phyloP scores from a whole-genome alignment of 2,888 invertebrate genomes.

The Sesia bembeciformis region DNA sequence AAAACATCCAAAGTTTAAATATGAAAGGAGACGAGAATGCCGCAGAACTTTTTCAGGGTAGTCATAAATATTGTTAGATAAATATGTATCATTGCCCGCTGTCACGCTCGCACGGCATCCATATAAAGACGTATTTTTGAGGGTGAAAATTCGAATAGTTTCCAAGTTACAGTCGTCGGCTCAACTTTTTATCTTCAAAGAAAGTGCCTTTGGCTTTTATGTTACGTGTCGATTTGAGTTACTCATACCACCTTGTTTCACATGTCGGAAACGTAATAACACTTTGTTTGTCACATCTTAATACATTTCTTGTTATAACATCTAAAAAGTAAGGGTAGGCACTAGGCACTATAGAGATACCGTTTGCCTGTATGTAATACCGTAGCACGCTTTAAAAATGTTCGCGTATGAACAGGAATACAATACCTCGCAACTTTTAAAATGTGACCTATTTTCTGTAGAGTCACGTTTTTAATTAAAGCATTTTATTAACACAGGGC shows the following conservation, averaged over 20 bases:
- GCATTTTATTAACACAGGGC: constrained; percentile 30
- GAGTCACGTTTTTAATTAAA: constrained; percentile 59
- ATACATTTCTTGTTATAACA: too few species aligned
- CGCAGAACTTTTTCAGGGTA: constrained; percentile 41
- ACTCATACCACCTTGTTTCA: constrained; percentile 17
- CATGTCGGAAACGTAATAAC: not conserved
- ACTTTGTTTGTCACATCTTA: not conserved
- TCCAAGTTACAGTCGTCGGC: constrained; percentile 24
- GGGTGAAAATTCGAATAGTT: constrained; percentile 51
- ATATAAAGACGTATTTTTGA: constrained; percentile 28
- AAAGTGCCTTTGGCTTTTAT: constrained; percentile 21
- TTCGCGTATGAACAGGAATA: too few species aligned
- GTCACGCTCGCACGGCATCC: constrained; percentile 37
- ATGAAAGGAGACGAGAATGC: constrained; percentile 52
- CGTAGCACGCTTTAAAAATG: too few species aligned
- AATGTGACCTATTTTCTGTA: constrained; percentile 20
- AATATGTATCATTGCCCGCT: constrained; percentile 67
- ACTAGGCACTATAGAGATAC: too few species aligned
- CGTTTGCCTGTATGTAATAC: too few species aligned
- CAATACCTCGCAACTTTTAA: not conserved
- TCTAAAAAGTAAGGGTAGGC: too few species aligned
- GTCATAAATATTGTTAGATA: constrained; percentile 68
- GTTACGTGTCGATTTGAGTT: constrained; percentile 25
- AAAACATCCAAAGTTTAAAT: constrained; percentile 62
- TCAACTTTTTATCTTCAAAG: constrained; percentile 24